Evolutionary conservation across 2,888 invertebrate species (phyloP).

Genomic region (Chalcosyrphus nemorum): DNA sequence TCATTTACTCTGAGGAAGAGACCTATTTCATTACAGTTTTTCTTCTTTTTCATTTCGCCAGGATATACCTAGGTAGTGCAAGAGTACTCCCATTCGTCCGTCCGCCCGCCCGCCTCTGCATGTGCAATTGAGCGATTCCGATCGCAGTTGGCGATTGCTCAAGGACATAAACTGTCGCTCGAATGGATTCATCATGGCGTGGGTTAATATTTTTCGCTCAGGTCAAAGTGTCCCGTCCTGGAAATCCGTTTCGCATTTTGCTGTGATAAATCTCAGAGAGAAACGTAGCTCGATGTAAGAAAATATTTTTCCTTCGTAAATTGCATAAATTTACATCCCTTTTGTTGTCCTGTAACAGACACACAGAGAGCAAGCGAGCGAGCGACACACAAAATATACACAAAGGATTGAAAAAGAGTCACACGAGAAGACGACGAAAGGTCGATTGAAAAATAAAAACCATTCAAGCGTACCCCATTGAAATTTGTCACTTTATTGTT

Average conservation of each 20-base stretch:
- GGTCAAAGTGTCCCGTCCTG: conserved; percentile 22
- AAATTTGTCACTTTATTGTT: conserved; percentile 73
- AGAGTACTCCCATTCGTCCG: no score
- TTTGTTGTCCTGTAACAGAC: conserved; percentile 14
- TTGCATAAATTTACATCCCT: conserved; percentile 65
- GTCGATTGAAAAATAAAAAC: conserved; percentile 72
- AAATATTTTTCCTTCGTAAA: conserved; percentile 58
- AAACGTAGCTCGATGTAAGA: conserved; percentile 29
- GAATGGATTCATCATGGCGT: conserved; percentile 23
- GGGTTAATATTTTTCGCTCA: conserved; percentile 48
- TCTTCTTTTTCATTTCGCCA: conserved; percentile 4
- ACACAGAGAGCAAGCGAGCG: no score
- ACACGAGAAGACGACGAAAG: conserved; percentile 50
- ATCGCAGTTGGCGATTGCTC: conserved; percentile 63
- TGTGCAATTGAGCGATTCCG: conserved; percentile 73
- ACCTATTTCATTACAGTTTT: conserved; percentile 14
- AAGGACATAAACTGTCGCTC: conserved; percentile 51
- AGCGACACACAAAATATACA: neutral
- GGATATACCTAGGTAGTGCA: no score
- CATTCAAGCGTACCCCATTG: conserved; percentile 69
- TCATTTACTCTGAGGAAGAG: conserved; percentile 18
- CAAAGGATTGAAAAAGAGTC: neutral
- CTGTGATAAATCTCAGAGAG: conserved; percentile 51
- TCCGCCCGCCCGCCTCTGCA: conserved; percentile 51
- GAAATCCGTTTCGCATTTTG: conserved; percentile 19